A percentile compares a stretch with the other conserved stretches of the same genome.
phyloP scores from a whole-genome alignment of 92 coral and sea anemone species.

The Meandrina meandrites region DNA sequence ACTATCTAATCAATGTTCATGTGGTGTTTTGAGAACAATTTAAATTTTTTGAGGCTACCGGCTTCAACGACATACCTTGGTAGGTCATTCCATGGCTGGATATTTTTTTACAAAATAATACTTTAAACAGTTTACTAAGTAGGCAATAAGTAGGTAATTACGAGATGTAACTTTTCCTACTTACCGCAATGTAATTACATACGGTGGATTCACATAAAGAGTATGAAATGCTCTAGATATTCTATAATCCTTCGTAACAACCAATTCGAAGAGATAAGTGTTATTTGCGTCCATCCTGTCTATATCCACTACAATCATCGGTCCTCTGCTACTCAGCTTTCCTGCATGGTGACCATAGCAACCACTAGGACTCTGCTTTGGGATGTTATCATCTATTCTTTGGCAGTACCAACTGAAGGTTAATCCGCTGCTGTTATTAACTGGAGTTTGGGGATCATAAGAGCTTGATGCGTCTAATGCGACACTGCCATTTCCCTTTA shows the following conservation, averaged over 20 bases:
- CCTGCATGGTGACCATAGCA: conserved; percentile 75
- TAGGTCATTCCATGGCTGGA: too few relatives aligned
- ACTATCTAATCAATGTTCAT: too few relatives aligned
- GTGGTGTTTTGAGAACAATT: too few relatives aligned
- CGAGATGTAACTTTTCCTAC: background rate
- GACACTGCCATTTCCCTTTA: conserved; percentile 55
- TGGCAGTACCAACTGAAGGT: conserved; percentile 66
- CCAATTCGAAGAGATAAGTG: conserved; percentile 51
- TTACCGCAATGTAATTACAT: conserved; percentile 2
- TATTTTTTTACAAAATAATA: too few relatives aligned
- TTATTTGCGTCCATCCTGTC: conserved; percentile 60
- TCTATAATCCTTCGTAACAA: conserved; percentile 56
- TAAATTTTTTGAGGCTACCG: too few relatives aligned
- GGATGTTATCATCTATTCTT: conserved; percentile 12
- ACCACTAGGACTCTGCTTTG: conserved; percentile 41
- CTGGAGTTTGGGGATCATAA: conserved; percentile 51
- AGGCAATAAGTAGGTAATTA: too few relatives aligned
- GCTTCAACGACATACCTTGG: too few relatives aligned
- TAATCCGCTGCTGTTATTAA: conserved; percentile 17
- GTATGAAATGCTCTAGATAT: conserved; percentile 30
- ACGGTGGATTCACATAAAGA: conserved; percentile 13
- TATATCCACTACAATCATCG: conserved; percentile 43
- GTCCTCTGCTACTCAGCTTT: conserved; percentile 14
- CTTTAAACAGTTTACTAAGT: too few relatives aligned
- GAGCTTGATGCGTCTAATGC: conserved; percentile 50